Base-by-base conservation (phyloP, 2,797 vertebrate genomes). In the Alcedo quadribrachys region DNA sequence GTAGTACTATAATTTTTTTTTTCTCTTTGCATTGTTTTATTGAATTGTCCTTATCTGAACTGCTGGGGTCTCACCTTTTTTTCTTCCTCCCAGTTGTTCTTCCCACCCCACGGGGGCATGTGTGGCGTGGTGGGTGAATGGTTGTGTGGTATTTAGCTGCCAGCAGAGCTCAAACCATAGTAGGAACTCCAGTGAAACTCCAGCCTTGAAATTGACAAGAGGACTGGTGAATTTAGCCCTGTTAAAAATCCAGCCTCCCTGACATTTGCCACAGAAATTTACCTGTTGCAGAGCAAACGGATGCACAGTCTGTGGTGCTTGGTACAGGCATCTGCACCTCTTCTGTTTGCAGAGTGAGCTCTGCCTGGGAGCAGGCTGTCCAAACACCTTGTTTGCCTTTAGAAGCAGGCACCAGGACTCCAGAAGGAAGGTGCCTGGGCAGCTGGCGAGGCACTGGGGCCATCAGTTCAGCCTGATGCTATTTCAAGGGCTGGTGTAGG, bases 271-370 rank as follows among this genome's bases (percentile, higher is more conserved):
- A 9, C 60, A 33, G 65, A 27, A 35, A 28, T 24, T 3, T 20
- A 10, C 18, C 20, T 46, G 45, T 12, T 48, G n/a, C 46, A 51
- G 70, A 43, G 46, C 5, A 16, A 55, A 11, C 0, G 6, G 32
- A 25, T 17, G 13, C 19, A 1, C 0, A 1, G 35, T 5, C 57
- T 79, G 68, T 5, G 60, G 9, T 1, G 4, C 19, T 63, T 2
- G 2, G 11, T 0, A 0, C 8, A 63, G 33, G 25, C 22, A 24
- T 17, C 8, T 4, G 24, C 55, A 7, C 40, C 9, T 24, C 28
- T 62, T 21, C 48, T 4, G 0, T 2, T 54, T 5, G 50, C 67
- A 43, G 48, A 33, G 48, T 0, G 9, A 62, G 51, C 35, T 54
- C 66, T 88, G 61, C 65, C 43, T 4, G 15, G 4, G 27, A 5